These are phyloP conservation scores for Xanthia togata DNA, from an alignment of 2,888 invertebrate genomes.

Conservation along the genomic window DNA sequence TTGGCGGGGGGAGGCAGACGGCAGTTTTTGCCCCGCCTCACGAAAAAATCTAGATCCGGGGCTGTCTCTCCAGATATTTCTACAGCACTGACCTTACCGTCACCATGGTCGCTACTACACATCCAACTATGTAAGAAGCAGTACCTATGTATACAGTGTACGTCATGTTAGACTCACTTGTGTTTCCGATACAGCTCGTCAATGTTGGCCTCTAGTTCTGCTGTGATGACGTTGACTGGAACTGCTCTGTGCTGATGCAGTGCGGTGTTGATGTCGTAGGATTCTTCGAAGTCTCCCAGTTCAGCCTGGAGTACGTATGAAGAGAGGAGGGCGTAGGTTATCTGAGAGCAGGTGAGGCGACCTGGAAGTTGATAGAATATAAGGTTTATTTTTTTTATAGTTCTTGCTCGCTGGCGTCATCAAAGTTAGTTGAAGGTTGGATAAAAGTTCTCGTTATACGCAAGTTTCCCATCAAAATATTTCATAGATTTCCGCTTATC, in stretches of 20 bases:
- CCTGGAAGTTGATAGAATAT: conserved; percentile 78
- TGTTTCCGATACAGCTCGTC: conserved; percentile 98
- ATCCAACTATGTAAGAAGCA: neutral
- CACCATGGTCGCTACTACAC: neutral
- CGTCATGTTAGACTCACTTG: conserved; percentile 90
- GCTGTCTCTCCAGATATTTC: neutral
- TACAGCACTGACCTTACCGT: neutral
- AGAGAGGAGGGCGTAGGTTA: conserved; percentile 98
- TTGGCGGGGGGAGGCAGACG: too few species aligned
- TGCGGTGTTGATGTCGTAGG: conserved; percentile 84
- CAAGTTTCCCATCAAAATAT: too few species aligned
- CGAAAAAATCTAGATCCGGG: too few species aligned
- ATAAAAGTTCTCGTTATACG: too few species aligned
- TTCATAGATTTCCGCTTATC: neutral
- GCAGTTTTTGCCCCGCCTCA: too few species aligned
- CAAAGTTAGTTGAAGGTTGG: too few species aligned
- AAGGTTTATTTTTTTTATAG: too few species aligned
- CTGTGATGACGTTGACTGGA: conserved; percentile 93
- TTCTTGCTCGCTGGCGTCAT: too few species aligned
- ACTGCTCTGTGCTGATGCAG: conserved; percentile 95
- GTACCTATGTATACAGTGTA: neutral
- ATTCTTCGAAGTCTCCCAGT: conserved; percentile 96
- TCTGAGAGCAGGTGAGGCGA: conserved; percentile 98
- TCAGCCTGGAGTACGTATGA: conserved; percentile 97
- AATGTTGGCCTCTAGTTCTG: conserved; percentile 97